Base-by-base conservation (phyloP, 1,140 invertebrate species). In the Branchinecta lynchi region DNA sequence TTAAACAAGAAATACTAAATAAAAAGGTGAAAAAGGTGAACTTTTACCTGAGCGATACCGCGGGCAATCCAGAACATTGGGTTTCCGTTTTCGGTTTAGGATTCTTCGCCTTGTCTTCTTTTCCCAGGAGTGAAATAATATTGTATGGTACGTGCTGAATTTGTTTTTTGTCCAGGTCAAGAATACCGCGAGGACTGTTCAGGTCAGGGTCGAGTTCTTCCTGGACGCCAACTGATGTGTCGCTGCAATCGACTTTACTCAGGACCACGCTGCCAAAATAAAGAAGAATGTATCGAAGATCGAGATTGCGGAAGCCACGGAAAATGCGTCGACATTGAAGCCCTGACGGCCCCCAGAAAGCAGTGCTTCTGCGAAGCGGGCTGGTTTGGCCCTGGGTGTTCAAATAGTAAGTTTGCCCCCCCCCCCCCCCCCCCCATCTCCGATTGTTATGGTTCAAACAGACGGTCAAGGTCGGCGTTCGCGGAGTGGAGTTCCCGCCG, bases 331-430 rank as follows among this genome's bases (percentile, higher is more conserved):
- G 86, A 92, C 76, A 80, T 89, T 12, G 82, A 86, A 45, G 84
- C 89, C 0, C 92, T 89, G 0, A 87, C 87, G 8, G 81, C 88
- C 32, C 92, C 93, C 0, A 85, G 84, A 43, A 86, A 85, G 73
- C 88, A 90, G 74, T 97, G 93, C 77, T 96, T 90, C 77, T 97
- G 93, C 76, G 85, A 90, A 71, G 81, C 84, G 21, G 92, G 92
- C 15, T 93, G 89, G 85, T 92, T 88, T 76, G 81, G 81, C 9
- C 71, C 72, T 43, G 72, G 74, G 9, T 84, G 82, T 73, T 70
- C 77, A 67, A 77, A 75, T 74, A 72, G 80, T 81, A 74, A 77
- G 76, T 71, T 15, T 20, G 20, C 70, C 51, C 46, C 60, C 66
- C 67, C 7, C 9, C 43, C 70, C 51, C 46, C 60, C 66, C 67